Evolutionary conservation across 2,113 vertebrate species (phyloP), one percentile per base, ranked within the genome.

Genomic region (Dromaius novaehollandiae): DNA sequence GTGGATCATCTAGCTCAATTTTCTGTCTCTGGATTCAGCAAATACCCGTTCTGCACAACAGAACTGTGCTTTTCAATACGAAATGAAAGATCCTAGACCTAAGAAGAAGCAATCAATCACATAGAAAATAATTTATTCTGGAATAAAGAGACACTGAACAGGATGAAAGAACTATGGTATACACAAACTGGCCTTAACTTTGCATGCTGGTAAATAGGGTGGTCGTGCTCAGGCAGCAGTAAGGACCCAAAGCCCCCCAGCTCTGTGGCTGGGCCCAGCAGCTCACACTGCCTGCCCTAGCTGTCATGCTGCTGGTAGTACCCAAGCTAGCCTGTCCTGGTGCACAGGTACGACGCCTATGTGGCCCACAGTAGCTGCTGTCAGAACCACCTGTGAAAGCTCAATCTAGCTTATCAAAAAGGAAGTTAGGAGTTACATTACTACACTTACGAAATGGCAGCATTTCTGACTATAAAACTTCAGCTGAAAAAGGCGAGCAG

Each of bases 281-380:
- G 21, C 38, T 78, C 64, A 32, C 26, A 18, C 22, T 11, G 34
- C 38, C 36, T 61, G 28, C 21, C 38, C 1, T 0, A 22, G 25
- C 1, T 11, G 18, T 18, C 21, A 2, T 3, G 28, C 2, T 9
- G n/a, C 8, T 44, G 22, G 11, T 1, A 53, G 18, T 7, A 68
- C 13, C 28, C 66, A 56, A 32, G 8, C 28, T 44, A 26, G 32
- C 65, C 42, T 4, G 1, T 13, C 34, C 34, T 53, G 2, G 0
- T 7, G n/a, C 32, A 20, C 11, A 7, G 42, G 48, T 30, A n/a
- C n/a, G n/a, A n/a, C n/a, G n/a, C n/a, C 78, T 38, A 30, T 7
- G 2, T 4, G 8, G 44, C 17, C 63, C 20, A 13, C 55, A 53
- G 28, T 7, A 53, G 50, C 38, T 90, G 34, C 75, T 34, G 36